Evolutionary conservation across 1,140 invertebrate genomes (phyloP).

Genomic region (Thaumatotibia leucotreta): DNA sequence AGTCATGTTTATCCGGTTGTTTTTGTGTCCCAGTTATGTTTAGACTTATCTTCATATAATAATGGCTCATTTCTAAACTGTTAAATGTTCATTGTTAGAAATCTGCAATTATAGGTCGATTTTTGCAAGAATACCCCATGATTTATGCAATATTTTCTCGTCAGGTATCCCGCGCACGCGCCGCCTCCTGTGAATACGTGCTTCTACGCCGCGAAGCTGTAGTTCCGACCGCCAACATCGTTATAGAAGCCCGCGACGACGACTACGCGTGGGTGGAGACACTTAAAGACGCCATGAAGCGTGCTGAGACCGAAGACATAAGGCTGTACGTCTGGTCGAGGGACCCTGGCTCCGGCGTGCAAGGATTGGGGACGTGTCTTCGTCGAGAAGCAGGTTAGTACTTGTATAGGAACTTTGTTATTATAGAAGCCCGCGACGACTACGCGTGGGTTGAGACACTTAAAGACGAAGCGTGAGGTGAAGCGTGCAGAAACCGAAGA

Average conservation of each 20-base stretch:
- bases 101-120: too few species aligned
- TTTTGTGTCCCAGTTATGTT: too few species aligned
- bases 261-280: conserved; percentile 89
- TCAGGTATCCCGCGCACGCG: conserved; percentile 76
- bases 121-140: not conserved
- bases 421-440: too few species aligned
- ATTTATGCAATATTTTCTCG: too few species aligned
- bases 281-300: conserved; percentile 83
- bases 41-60: too few species aligned
- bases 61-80: too few species aligned
- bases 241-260: conserved; percentile 81
- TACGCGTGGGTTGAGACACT: too few species aligned
- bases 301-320: conserved; percentile 76
- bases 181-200: conserved; percentile 78
- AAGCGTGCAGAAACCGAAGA: too few species aligned
- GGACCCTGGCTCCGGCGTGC: conserved; percentile 80
- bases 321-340: conserved; percentile 83
- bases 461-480: too few species aligned
- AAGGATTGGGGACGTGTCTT: conserved; percentile 94
- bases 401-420: too few species aligned
- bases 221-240: conserved; percentile 52
- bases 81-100: too few species aligned
- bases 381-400: conserved; percentile 89
- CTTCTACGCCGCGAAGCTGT: conserved; percentile 77
- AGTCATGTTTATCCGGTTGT: too few species aligned